A percentile compares a stretch with the other conserved stretches of the same genome.
phyloP scores from a whole-genome alignment of 2,113 vertebrate genomes.

The Hiodon tergisus region DNA sequence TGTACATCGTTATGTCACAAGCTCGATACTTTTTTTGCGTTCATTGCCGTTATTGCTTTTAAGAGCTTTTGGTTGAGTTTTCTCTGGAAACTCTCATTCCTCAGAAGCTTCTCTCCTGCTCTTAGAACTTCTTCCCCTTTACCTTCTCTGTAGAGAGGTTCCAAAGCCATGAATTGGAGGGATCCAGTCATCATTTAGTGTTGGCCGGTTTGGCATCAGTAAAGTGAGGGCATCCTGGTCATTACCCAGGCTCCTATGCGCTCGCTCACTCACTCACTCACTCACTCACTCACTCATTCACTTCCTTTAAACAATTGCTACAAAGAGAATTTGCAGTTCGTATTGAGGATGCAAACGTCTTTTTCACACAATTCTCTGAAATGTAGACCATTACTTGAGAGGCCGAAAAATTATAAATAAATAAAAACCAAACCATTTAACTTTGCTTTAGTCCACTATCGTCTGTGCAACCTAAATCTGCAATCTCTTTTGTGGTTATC shows the following conservation, averaged over 20 bases:
- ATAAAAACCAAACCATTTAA: not conserved
- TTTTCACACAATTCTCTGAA: too few relatives aligned
- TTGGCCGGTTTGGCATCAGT: not conserved
- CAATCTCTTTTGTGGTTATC: not conserved
- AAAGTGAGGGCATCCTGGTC: not conserved
- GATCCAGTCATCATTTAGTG: not conserved
- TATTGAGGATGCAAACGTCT: too few relatives aligned
- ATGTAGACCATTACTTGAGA: not conserved
- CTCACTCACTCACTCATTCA: too few relatives aligned
- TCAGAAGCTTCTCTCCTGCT: not conserved
- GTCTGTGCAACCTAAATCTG: slow-evolving; percentile 10
- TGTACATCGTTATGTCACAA: not conserved
- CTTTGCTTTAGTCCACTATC: not conserved
- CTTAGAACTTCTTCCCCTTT: not conserved
- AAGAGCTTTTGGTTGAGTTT: not conserved
- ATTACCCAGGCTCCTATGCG: not conserved
- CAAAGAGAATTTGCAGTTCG: too few relatives aligned
- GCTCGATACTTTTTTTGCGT: not conserved
- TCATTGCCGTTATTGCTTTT: not conserved
- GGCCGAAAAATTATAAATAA: not conserved
- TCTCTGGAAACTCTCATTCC: slow-evolving; percentile 10
- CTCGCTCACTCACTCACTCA: too few relatives aligned
- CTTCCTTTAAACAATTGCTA: too few relatives aligned
- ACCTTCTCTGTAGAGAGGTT: not conserved
- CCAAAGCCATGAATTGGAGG: not conserved